Conservation (phyloP, 2,797 vertebrate species). For the Arrhamphus sclerolepis region DNA sequence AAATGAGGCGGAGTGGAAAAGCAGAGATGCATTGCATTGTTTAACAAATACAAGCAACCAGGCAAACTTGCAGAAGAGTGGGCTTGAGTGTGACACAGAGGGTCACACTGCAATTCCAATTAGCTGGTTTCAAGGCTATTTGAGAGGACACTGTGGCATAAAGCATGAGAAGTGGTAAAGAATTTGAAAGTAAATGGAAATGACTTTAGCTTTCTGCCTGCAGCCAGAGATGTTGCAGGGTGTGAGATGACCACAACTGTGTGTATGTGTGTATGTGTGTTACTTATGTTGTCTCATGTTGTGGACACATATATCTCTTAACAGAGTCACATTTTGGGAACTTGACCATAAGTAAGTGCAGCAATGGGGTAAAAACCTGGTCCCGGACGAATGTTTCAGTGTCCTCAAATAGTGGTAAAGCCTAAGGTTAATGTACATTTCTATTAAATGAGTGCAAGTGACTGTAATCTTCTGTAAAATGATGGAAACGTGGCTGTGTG, state of each 20-base stretch:
- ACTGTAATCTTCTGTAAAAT: neutral
- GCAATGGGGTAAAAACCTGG: neutral
- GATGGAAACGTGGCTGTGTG: neutral
- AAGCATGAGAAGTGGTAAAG: conserved; percentile 28
- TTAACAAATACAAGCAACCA: conserved; percentile 43
- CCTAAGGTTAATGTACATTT: too few species aligned
- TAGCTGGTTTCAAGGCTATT: conserved; percentile 32
- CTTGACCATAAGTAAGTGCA: neutral
- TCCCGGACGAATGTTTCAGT: neutral
- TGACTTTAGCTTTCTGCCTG: conserved; percentile 21
- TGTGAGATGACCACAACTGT: conserved; percentile 45
- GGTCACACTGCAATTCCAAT: conserved; percentile 49
- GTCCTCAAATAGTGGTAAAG: neutral
- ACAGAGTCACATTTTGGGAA: neutral
- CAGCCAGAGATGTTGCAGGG: conserved; percentile 19
- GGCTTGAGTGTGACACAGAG: conserved; percentile 34
- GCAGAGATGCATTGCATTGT: conserved; percentile 16
- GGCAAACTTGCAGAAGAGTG: conserved; percentile 26
- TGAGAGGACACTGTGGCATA: conserved; percentile 8
- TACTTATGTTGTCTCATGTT: neutral
- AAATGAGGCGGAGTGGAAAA: conserved; percentile 49
- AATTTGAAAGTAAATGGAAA: conserved; percentile 31
- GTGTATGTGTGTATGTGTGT: conserved; percentile 7
- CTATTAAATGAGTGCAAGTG: neutral
- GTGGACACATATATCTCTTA: neutral